These are phyloP conservation scores for Chrysolina americana DNA, from an alignment of 2,888 invertebrate genomes.

Conservation along the genomic window DNA sequence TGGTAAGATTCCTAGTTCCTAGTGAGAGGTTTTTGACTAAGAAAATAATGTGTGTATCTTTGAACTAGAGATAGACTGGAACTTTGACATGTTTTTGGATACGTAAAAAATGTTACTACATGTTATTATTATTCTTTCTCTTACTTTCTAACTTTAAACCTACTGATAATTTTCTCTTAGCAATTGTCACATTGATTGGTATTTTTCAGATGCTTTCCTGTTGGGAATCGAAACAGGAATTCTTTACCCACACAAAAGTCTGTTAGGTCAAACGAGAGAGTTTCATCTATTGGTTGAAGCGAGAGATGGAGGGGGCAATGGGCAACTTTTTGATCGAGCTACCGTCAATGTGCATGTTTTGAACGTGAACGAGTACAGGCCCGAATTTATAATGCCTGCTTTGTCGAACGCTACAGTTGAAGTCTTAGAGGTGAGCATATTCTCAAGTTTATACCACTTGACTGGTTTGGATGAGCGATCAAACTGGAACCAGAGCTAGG, in stretches of 20 bases:
- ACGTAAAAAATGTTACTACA: too few species aligned
- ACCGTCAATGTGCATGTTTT: constrained; percentile 83
- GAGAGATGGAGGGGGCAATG: constrained; percentile 80
- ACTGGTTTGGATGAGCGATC: too few species aligned
- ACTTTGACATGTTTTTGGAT: too few species aligned
- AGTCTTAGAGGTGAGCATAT: constrained; percentile 82
- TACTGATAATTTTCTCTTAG: too few species aligned
- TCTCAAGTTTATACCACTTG: too few species aligned
- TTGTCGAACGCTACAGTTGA: constrained; percentile 83
- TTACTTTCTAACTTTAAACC: too few species aligned
- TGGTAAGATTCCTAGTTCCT: constrained; percentile 65
- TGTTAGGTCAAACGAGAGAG: constrained; percentile 76
- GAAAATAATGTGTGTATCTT: too few species aligned
- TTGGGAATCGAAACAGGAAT: constrained; percentile 85
- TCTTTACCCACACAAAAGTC: constrained; percentile 82
- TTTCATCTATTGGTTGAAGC: constrained; percentile 76
- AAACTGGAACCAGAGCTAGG: too few species aligned
- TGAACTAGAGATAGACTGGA: too few species aligned
- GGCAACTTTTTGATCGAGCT: constrained; percentile 78
- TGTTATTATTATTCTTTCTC: too few species aligned
- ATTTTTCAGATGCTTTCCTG: constrained; percentile 78
- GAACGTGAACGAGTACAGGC: constrained; percentile 87
- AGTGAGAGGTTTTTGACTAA: too few species aligned
- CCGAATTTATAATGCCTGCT: constrained; percentile 85
- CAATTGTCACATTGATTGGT: background rate